phyloP scores from a whole-genome alignment of 2,113 vertebrate genomes.

The Hippocampus barbouri region DNA sequence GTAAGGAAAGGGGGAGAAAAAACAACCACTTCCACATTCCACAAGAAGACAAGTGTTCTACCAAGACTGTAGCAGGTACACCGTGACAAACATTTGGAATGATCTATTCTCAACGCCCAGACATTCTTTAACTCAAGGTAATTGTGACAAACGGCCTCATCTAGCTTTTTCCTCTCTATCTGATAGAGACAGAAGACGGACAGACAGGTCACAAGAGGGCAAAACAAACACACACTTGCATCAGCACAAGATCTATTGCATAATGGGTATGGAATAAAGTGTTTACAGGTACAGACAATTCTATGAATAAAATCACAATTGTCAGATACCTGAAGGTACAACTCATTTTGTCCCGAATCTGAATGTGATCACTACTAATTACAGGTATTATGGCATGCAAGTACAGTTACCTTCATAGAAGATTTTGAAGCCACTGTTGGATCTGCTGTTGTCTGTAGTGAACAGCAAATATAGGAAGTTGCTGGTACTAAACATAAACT shows the following conservation, averaged over 20 bases:
- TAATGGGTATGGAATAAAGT: background rate
- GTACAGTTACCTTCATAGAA: constrained; percentile 86
- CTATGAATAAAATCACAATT: background rate
- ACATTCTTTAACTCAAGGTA: constrained; percentile 10
- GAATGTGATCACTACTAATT: background rate
- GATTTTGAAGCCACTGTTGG: constrained; percentile 97
- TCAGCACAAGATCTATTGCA: background rate
- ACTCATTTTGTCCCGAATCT: background rate
- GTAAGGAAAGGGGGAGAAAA: constrained; percentile 14
- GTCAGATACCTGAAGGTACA: too few relatives aligned
- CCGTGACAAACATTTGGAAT: background rate
- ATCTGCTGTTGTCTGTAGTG: constrained; percentile 97
- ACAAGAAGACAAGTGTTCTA: background rate
- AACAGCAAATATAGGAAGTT: constrained; percentile 95
- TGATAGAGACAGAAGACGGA: background rate
- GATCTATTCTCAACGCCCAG: background rate
- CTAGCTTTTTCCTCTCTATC: background rate
- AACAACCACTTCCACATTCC: background rate
- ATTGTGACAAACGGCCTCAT: background rate
- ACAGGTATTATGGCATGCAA: background rate
- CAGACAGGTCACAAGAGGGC: background rate
- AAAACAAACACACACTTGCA: background rate
- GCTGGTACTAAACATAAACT: constrained; percentile 91
- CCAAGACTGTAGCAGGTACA: background rate
- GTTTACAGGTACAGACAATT: background rate